These are phyloP conservation scores for Mactra quadrangularis DNA, from an alignment of 1,140 invertebrate species.

Conservation along the genomic window DNA sequence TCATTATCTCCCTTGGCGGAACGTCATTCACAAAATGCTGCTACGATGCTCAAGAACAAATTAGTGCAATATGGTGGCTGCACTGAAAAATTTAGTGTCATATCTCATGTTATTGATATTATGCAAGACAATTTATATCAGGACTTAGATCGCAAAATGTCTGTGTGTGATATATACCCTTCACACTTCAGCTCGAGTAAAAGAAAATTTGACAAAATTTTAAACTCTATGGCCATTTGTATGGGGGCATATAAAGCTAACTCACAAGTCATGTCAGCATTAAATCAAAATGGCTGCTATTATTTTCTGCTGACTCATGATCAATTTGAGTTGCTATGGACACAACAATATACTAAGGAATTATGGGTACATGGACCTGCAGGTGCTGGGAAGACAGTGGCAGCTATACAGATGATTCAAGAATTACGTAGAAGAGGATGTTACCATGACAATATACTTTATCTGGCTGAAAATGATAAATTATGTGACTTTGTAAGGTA, in stretches of 20 bases:
- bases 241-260: constrained; percentile 72
- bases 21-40: constrained; percentile 54
- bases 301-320: constrained; percentile 76
- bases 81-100: constrained; percentile 71
- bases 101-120: constrained; percentile 68
- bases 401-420: constrained; percentile 73
- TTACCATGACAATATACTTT: constrained; percentile 64
- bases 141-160: constrained; percentile 51
- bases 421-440: constrained; percentile 70
- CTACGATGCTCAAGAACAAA: constrained; percentile 62
- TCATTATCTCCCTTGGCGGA: not conserved
- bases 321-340: constrained; percentile 77
- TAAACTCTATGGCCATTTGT: constrained; percentile 65
- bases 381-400: constrained; percentile 76
- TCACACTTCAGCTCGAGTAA: constrained; percentile 65
- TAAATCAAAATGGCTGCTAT: constrained; percentile 62
- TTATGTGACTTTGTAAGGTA: constrained; percentile 77
- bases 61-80: constrained; percentile 75
- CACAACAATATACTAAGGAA: constrained; percentile 74
- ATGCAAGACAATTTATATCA: constrained; percentile 29
- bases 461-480: constrained; percentile 75
- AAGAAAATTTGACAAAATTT: constrained; percentile 67
- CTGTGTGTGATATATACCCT: constrained; percentile 65
- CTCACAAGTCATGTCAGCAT: constrained; percentile 49
- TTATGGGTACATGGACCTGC: constrained; percentile 78